These are phyloP conservation scores for Tyrannus savana DNA, from an alignment of 2,113 vertebrate species.

Conservation along the genomic window DNA sequence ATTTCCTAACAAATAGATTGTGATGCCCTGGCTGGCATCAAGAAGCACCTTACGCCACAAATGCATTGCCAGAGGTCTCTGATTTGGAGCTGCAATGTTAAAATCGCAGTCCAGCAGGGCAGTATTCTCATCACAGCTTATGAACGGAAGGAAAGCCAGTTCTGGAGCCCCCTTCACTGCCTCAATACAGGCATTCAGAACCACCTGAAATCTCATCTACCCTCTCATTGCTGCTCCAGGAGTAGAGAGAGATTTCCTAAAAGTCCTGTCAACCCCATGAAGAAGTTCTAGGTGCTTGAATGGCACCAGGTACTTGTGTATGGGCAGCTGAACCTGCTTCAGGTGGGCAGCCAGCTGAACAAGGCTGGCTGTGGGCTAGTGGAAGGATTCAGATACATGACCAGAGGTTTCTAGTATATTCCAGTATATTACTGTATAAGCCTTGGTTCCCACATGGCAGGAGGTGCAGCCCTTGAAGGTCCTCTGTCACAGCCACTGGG, in stretches of 20 bases:
- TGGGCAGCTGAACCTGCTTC: background rate
- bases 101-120: background rate
- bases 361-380: background rate
- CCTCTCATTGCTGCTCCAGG: background rate
- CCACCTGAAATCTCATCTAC: background rate
- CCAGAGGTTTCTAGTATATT: background rate
- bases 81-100: background rate
- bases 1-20: background rate
- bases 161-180: background rate
- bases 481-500: background rate
- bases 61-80: background rate
- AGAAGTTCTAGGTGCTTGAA: background rate
- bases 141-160: background rate
- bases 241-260: background rate
- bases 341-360: background rate
- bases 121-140: background rate
- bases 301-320: background rate
- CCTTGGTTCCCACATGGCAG: background rate
- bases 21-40: background rate
- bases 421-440: background rate
- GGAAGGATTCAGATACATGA: background rate
- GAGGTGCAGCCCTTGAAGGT: background rate
- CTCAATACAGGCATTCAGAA: rapidly evolving
- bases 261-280: background rate
- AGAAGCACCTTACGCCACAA: background rate